Evolutionary conservation across 2,113 vertebrate species (phyloP).

Genomic region (Aramus guarauna): DNA sequence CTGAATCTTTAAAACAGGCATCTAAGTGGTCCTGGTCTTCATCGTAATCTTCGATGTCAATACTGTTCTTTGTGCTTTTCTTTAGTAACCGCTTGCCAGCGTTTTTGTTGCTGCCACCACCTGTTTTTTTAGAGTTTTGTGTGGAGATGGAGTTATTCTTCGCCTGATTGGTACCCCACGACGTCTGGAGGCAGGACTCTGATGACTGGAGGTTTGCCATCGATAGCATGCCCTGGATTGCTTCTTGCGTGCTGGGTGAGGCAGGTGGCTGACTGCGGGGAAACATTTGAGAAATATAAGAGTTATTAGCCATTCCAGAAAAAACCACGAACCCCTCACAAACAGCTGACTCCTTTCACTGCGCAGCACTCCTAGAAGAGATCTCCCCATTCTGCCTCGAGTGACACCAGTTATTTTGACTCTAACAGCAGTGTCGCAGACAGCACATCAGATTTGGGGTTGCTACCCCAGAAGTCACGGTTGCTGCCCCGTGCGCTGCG

Average conservation of each 20-base stretch:
- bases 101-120: constrained; percentile 75
- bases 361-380: not conserved
- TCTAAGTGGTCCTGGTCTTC: constrained; percentile 97
- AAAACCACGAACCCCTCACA: not conserved
- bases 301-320: not conserved
- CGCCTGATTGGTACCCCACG: constrained; percentile 87
- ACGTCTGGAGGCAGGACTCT: constrained; percentile 87
- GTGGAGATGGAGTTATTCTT: constrained; percentile 82
- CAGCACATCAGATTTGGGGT: not conserved
- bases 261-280: constrained; percentile 92
- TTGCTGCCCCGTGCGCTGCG: accelerated
- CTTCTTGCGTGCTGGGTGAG: constrained; percentile 98
- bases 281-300: not conserved
- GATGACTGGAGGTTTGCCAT: constrained; percentile 98
- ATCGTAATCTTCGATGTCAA: constrained; percentile 86
- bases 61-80: constrained; percentile 87
- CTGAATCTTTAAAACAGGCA: constrained; percentile 97
- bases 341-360: not conserved
- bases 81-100: constrained; percentile 84
- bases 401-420: not conserved
- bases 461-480: not conserved
- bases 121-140: constrained; percentile 79
- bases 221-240: constrained; percentile 99
- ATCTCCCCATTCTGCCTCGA: not conserved
- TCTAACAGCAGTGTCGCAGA: not conserved